Evolutionary conservation across 2,113 vertebrate species (phyloP).

Genomic region (Solea solea): DNA sequence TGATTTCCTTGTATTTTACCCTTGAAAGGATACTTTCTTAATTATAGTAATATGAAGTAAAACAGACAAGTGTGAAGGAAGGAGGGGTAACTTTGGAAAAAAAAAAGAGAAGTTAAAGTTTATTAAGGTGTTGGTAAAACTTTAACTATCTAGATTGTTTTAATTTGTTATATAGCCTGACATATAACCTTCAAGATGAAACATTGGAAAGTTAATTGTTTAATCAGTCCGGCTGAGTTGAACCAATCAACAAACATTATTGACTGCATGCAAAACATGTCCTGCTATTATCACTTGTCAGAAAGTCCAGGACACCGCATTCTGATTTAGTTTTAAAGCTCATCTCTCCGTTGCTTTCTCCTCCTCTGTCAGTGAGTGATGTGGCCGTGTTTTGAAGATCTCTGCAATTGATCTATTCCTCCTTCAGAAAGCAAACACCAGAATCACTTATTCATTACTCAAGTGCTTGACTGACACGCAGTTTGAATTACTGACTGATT

Average conservation of each 20-base stretch:
- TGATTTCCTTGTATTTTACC: neutral
- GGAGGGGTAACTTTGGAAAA: neutral
- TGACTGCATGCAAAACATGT: conserved; percentile 27
- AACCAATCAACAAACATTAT: conserved; percentile 22
- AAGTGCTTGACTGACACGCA: conserved; percentile 52
- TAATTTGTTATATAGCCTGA: conserved; percentile 31
- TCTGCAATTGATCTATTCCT: conserved; percentile 55
- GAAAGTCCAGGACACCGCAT: conserved; percentile 13
- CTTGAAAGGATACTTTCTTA: too few species aligned
- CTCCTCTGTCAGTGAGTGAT: conserved; percentile 56
- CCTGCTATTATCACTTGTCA: conserved; percentile 55
- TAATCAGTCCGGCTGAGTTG: conserved; percentile 16
- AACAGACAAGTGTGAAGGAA: conserved; percentile 6
- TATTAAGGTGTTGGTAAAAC: conserved; percentile 21
- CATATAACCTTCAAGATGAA: conserved; percentile 17
- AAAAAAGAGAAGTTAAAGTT: neutral
- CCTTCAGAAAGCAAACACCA: conserved; percentile 55
- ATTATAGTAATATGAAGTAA: conserved; percentile 5
- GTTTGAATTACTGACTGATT: conserved; percentile 64
- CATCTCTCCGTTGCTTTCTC: conserved; percentile 41
- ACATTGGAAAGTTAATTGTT: conserved; percentile 32
- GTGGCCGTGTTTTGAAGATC: conserved; percentile 51
- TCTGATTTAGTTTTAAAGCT: conserved; percentile 46
- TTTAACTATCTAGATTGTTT: conserved; percentile 20
- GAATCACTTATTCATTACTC: conserved; percentile 69